These are phyloP conservation scores for Selene dorsalis DNA, from an alignment of 2,797 vertebrate genomes.

Conservation along the genomic window DNA sequence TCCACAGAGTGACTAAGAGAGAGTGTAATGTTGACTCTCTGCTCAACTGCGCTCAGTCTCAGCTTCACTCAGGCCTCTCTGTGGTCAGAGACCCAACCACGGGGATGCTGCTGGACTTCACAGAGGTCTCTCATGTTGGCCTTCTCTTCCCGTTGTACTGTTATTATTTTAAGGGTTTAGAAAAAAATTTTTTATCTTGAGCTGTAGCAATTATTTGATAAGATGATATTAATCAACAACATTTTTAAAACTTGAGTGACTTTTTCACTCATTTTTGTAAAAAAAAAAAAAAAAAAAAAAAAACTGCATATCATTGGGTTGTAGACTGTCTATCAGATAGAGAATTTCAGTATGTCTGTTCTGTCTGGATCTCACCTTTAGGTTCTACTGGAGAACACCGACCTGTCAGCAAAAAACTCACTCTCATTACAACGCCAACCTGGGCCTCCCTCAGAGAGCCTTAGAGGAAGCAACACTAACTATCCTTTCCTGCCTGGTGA, in stretches of 20 bases:
- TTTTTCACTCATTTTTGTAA: not conserved
- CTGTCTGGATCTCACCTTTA: constrained; percentile 27
- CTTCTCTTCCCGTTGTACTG: not conserved
- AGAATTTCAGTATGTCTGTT: not conserved
- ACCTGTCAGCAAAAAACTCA: constrained; percentile 90
- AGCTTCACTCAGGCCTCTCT: constrained; percentile 88
- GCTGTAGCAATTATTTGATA: not conserved
- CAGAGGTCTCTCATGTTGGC: constrained; percentile 82
- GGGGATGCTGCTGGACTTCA: constrained; percentile 90
- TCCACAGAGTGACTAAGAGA: constrained; percentile 82
- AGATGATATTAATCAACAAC: not conserved
- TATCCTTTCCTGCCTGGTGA: constrained; percentile 93
- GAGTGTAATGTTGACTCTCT: constrained; percentile 83
- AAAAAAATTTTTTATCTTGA: not conserved
- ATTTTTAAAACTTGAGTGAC: not conserved
- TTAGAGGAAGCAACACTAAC: constrained; percentile 92
- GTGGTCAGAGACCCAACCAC: constrained; percentile 92
- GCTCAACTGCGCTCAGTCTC: constrained; percentile 77
- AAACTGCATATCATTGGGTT: not conserved
- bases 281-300: too few species aligned
- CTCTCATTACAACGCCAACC: constrained; percentile 91
- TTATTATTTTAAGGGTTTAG: not conserved
- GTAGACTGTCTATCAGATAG: not conserved
- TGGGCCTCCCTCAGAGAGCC: constrained; percentile 87
- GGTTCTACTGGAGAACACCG: constrained; percentile 87